Percentiles rank a stretch among this genome's conserved stretches.
These are phyloP conservation scores for Xiphydria camelus DNA, from an alignment of 2,888 invertebrate species.

Conservation along the genomic window DNA sequence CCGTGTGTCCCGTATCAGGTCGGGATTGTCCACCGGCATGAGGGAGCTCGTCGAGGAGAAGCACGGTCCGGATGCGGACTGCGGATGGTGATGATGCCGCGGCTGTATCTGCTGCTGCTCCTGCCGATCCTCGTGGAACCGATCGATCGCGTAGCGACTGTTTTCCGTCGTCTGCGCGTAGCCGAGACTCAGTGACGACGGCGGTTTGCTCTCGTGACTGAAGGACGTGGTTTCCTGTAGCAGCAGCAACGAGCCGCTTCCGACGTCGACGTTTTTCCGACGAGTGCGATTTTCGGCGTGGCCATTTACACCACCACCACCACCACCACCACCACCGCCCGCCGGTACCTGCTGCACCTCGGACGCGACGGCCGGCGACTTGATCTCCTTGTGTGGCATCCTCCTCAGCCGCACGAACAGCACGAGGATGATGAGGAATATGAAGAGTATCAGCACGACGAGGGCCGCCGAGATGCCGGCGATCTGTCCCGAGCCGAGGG, in stretches of 20 bases:
- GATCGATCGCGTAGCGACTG: constrained; percentile 57
- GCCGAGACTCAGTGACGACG: constrained; percentile 46
- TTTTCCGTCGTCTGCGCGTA: constrained; percentile 54
- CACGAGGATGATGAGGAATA: constrained; percentile 73
- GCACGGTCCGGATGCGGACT: constrained; percentile 62
- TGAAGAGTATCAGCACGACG: constrained; percentile 75
- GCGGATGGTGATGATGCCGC: constrained; percentile 70
- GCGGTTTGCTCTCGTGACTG: constrained; percentile 38
- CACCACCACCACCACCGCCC: too few species aligned
- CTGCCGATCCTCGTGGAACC: constrained; percentile 39
- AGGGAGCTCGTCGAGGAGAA: constrained; percentile 75
- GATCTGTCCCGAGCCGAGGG: constrained; percentile 81
- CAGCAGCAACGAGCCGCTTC: too few species aligned
- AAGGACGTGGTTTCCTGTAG: constrained; percentile 46
- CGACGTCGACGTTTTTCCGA: constrained; percentile 11
- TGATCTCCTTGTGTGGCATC: constrained; percentile 74
- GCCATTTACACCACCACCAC: too few species aligned
- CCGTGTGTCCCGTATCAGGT: constrained; percentile 79
- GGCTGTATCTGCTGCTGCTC: constrained; percentile 73
- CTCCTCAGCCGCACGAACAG: constrained; percentile 74
- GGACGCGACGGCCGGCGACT: constrained; percentile 65
- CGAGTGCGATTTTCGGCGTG: too few species aligned
- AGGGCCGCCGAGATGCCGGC: constrained; percentile 83
- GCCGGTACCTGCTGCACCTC: constrained; percentile 8
- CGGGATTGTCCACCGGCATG: constrained; percentile 78